Percentiles rank a stretch among this genome's conserved stretches.
These are phyloP conservation scores for Sebastes wilsoni DNA, from an alignment of 2,797 vertebrate genomes.

Conservation along the genomic window DNA sequence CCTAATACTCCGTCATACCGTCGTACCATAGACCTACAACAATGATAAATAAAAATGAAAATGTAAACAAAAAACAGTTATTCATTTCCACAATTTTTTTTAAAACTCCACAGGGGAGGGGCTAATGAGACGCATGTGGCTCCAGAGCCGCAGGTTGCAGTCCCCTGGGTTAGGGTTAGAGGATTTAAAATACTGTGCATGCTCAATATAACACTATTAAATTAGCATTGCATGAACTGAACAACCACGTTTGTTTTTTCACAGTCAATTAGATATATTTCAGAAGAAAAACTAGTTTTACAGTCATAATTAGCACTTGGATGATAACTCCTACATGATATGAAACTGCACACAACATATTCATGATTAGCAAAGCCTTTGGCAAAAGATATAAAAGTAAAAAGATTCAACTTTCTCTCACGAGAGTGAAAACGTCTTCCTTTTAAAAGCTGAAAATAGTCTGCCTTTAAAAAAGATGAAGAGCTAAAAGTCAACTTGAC, in stretches of 20 bases:
- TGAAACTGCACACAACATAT: background rate
- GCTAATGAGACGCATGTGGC: too few relatives aligned
- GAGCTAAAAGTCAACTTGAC: slow-evolving; percentile 38
- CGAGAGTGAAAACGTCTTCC: background rate
- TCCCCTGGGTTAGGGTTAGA: background rate
- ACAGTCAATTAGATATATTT: background rate
- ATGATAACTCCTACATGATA: background rate
- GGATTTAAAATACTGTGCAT: background rate
- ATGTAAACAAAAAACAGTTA: too few relatives aligned
- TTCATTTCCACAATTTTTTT: too few relatives aligned
- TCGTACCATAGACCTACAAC: too few relatives aligned
- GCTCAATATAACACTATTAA: background rate
- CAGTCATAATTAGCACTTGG: background rate
- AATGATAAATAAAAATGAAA: too few relatives aligned
- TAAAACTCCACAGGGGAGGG: too few relatives aligned
- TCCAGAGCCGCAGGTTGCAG: too few relatives aligned
- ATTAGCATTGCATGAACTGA: background rate
- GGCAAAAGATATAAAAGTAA: background rate
- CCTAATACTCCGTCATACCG: too few relatives aligned
- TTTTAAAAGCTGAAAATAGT: slow-evolving; percentile 33
- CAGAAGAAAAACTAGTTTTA: background rate
- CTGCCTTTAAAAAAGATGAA: slow-evolving; percentile 23
- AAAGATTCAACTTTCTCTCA: background rate
- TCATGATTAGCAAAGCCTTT: background rate
- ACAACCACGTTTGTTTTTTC: background rate